Evolutionary conservation across 2,888 invertebrate genomes (phyloP).

Genomic region (Conchocele bisecta): DNA sequence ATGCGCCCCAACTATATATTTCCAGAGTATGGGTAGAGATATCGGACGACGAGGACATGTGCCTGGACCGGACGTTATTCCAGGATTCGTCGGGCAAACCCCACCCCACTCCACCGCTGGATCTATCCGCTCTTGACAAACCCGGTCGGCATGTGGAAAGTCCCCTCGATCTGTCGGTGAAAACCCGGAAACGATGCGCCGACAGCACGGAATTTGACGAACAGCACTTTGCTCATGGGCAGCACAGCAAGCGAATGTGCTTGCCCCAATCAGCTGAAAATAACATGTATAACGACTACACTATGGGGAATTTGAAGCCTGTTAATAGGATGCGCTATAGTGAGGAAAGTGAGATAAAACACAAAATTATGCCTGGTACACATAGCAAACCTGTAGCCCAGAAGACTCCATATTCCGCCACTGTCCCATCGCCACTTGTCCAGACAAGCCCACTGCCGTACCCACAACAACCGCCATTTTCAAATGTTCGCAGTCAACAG

Average conservation of each 20-base stretch:
- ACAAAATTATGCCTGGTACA: too few species aligned
- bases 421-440: too few species aligned
- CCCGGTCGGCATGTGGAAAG: constrained; percentile 60
- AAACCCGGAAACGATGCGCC: constrained; percentile 65
- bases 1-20: too few species aligned
- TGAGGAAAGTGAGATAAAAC: too few species aligned
- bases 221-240: constrained; percentile 8
- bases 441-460: too few species aligned
- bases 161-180: constrained; percentile 69
- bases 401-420: too few species aligned
- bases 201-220: constrained; percentile 60
- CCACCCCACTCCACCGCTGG: constrained; percentile 52
- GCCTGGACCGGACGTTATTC: constrained; percentile 20
- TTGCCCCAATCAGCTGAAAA: constrained; percentile 10
- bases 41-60: constrained; percentile 36
- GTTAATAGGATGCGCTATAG: too few species aligned
- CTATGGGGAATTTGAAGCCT: too few species aligned
- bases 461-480: too few species aligned
- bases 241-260: constrained; percentile 36
- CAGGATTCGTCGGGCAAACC: constrained; percentile 12
- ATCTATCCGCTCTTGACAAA: constrained; percentile 53
- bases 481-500: too few species aligned
- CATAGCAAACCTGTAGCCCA: too few species aligned
- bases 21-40: constrained; percentile 52
- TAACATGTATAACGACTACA: too few species aligned